Base-by-base conservation (phyloP, 2,797 vertebrate species). In the Notamacropus eugenii region DNA sequence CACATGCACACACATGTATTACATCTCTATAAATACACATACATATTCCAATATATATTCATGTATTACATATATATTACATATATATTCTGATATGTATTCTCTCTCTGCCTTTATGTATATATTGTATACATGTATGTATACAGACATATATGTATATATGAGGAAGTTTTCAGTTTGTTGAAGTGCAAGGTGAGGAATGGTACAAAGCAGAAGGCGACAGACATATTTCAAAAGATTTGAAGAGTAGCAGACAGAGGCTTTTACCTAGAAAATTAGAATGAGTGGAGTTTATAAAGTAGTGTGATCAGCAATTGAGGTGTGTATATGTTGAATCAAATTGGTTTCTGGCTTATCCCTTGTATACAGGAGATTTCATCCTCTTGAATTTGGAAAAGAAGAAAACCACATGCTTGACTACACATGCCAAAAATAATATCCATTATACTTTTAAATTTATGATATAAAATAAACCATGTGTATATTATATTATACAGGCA, bases 191-290 rank as follows among this genome's bases (percentile, higher is more conserved):
- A 56, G 55, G 62, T 74, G n/a, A 94, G n/a, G 3, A 28, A 97
- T 50, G 93, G 52, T 9, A 54, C 1, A 62, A 92, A 93, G 34
- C 5, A 57, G 13, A 92, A 4, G 13, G 19, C 87, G 90, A 31
- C 55, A 40, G 22, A 95, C 55, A 93, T 13, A 54, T 93, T 92
- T 87, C 29, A 95, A 59, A 29, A 95, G 91, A 87, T 95, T 46
- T 93, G 34, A 90, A 82, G 92, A 46, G 19, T 82, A 92, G 14
- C 2, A 14, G 54, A 93, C 24, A 22, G 59, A 90, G 54, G 91
- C 92, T 95, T 92, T 11, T 92, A 93, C 55, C 67, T 87, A 58
- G 29, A 57, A 56, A 94, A 94, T 11, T 46, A 96, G 50, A 95
- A 54, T 67, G 94, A 54, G 54, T 91, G 50, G 0, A 82, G 31